Evolutionary conservation across 2,113 vertebrate genomes (phyloP), one percentile per base, ranked within the genome.

Genomic region (Bufo gargarizans): DNA sequence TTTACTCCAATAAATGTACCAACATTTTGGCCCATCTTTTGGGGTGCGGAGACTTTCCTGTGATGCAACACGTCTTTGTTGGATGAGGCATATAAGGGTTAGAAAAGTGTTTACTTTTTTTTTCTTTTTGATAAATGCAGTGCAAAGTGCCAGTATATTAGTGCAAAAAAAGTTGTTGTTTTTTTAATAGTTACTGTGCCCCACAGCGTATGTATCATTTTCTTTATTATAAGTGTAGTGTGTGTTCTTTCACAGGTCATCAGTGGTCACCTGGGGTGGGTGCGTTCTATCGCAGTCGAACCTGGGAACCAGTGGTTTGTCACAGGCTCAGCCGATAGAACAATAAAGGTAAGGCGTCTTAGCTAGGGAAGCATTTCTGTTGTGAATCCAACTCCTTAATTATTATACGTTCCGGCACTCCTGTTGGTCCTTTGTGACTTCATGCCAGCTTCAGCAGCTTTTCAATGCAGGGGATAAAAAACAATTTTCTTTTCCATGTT

Each of bases 231-330:
- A 72, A 84, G 1, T 43, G 67, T 43, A 33, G 4, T 20, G 58
- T 16, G 13, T 20, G 45, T 85, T 56, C 49, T 56, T 91, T 82
- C 83, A 2, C 89, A 99, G 98, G 98, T 99, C 84, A 99, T 99
- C 94, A 99, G 98, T 90, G 98, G 98, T 77, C 98, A 99, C 88
- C 94, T 99, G 5, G 98, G 98, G 65, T 99, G 98, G 98, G 98
- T 99, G 90, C 95, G 98, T 56, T 99, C 96, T 84, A 97, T 99
- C 82, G 98, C 97, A 17, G 98, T 99, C 88, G 98, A 99, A 90
- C 98, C 98, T 61, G 98, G 98, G 59, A 99, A 99, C 91, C 96
- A 99, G 92, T 99, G 98, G 98, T 99, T 99, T 94, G 98, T 99
- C 84, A 99, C 98, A 49, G 98, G 98, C 10, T 99, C 98, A 83